Evolutionary conservation across 1,140 invertebrate species (phyloP), one percentile per base, ranked within the genome.

Genomic region (Drosophila ercepeae): DNA sequence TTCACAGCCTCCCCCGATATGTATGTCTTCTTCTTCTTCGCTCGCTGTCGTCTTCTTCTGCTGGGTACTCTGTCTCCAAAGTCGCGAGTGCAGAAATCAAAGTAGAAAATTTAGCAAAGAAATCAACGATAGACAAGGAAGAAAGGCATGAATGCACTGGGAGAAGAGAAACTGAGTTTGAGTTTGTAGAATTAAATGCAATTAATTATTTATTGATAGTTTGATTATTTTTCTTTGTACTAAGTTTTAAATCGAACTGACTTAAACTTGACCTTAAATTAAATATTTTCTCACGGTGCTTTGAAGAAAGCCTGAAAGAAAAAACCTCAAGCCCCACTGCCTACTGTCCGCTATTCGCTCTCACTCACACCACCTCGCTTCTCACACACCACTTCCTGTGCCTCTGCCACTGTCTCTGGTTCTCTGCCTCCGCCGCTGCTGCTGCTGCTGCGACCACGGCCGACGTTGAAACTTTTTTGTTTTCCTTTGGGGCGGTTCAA

Each of bases 401-500:
- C 27, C n/a, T n/a, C n/a, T n/a, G n/a, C 59, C 44, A 25, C 46
- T 23, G 9, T 59, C 3, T n/a, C 59, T 11, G 5, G n/a, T 19
- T 27, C 16, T 19, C 13, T 27, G 19, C 21, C 42, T 23, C 49
- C 18, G 0, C 59, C 23, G 44, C 34, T 41, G 6, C 41, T 34
- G 13, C 5, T 46, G 45, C 23, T 25, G 3, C 41, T 23, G 32
- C 29, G 29, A 16, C 55, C 16, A 41, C 46, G 32, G 34, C 32
- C 32, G 29, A 27, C 55, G 55, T 25, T 42, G 71, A 73, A 88
- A 88, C 69, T 78, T 88, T 88, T 88, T 88, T 88, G 82, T 88
- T 88, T 88, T 88, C 82, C 78, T 88, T 88, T 88, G 82, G 83
- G 82, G 77, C 82, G 83, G 76, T 88, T 88, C 82, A 88, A 88